Percentiles rank a stretch among this genome's conserved stretches.
phyloP scores from a whole-genome alignment of 30 jellyfish, hydroid and myxozoan genomes.

The Chrysaora quinquecirrha region DNA sequence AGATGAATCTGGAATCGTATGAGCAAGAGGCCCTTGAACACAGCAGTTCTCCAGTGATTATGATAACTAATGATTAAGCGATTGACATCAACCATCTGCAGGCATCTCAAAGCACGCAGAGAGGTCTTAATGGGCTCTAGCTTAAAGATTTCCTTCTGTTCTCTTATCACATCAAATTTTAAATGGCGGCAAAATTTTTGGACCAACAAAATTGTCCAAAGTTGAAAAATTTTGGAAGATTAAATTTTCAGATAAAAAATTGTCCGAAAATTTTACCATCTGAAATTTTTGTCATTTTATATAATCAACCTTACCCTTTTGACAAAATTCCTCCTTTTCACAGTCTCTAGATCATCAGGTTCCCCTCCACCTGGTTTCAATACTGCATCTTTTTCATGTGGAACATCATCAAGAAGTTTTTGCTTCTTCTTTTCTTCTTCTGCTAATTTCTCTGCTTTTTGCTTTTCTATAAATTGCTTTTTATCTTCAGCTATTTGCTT shows the following conservation, averaged over 20 bases:
- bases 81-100: too few species aligned
- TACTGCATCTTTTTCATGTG: slow-evolving; percentile 71
- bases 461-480: slow-evolving; percentile 72
- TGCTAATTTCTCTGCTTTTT: slow-evolving; percentile 73
- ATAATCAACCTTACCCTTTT: slow-evolving; percentile 53
- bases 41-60: too few species aligned
- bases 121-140: too few species aligned
- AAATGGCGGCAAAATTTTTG: too few species aligned
- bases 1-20: too few species aligned
- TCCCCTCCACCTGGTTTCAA: slow-evolving; percentile 92
- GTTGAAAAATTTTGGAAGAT: background rate
- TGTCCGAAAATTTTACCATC: slow-evolving; percentile 1
- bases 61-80: too few species aligned
- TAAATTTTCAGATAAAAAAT: background rate
- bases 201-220: too few species aligned
- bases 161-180: too few species aligned
- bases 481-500: slow-evolving; percentile 83
- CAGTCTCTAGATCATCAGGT: slow-evolving; percentile 88
- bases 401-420: slow-evolving; percentile 73
- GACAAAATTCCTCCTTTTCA: slow-evolving; percentile 77
- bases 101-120: too few species aligned
- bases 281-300: background rate
- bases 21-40: too few species aligned
- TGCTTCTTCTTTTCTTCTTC: slow-evolving; percentile 70
- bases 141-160: too few species aligned